phyloP scores from a whole-genome alignment of 2,797 vertebrate species.

The Parauchenoglanis punctatus region DNA sequence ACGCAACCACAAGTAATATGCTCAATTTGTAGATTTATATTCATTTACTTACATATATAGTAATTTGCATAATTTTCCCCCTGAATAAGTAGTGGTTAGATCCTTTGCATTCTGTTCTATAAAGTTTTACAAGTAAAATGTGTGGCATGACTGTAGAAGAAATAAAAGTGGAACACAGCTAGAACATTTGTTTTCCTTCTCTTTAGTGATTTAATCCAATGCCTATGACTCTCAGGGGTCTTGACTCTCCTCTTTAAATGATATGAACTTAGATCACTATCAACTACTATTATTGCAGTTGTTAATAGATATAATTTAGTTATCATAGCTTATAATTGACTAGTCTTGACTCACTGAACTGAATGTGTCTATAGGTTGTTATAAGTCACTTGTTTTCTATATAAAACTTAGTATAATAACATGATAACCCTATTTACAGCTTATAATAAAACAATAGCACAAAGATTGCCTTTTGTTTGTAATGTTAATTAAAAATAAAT shows the following conservation, averaged over 20 bases:
- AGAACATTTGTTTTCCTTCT: neutral
- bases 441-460: neutral
- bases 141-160: neutral
- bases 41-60: neutral
- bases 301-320: neutral
- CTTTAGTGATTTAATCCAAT: neutral
- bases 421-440: neutral
- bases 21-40: neutral
- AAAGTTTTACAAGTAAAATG: neutral
- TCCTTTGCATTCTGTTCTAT: neutral
- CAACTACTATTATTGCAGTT: neutral
- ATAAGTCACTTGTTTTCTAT: neutral
- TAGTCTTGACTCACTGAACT: neutral
- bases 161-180: neutral
- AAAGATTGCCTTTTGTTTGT: neutral
- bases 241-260: neutral
- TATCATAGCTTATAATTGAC: neutral
- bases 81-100: neutral
- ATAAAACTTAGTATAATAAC: too few relatives aligned
- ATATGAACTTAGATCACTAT: neutral
- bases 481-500: neutral
- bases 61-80: neutral
- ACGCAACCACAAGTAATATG: neutral
- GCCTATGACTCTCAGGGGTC: neutral
- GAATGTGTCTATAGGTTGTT: neutral